Conservation (phyloP, 2,888 invertebrate species). For the Agrochola lychnidis region DNA sequence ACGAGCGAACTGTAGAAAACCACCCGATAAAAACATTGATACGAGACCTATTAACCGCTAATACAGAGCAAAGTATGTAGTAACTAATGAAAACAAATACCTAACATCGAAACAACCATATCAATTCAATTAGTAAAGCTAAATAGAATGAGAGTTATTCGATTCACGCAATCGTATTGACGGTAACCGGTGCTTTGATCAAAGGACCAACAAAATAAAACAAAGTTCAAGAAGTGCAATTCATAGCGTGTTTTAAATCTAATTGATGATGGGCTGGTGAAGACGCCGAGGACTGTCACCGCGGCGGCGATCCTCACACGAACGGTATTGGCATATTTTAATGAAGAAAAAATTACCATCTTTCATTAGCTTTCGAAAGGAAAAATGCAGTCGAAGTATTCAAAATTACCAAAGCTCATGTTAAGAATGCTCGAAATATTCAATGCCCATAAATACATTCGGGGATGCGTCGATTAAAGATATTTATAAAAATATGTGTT, state of each 20-base stretch:
- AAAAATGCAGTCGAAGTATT: conserved; percentile 69
- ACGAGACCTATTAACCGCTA: conserved; percentile 58
- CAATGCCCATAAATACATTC: conserved; percentile 52
- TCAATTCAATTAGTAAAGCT: conserved; percentile 80
- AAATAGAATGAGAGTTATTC: conserved; percentile 79
- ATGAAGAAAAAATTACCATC: conserved; percentile 52
- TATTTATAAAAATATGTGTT: conserved; percentile 51
- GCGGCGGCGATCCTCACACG: conserved; percentile 76
- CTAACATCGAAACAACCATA: conserved; percentile 75
- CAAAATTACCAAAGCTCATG: conserved; percentile 72
- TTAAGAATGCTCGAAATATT: conserved; percentile 61
- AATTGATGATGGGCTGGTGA: conserved; percentile 74
- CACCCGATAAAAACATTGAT: conserved; percentile 50
- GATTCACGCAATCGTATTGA: conserved; percentile 73
- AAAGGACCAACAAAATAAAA: conserved; percentile 69
- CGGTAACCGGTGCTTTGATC: conserved; percentile 75
- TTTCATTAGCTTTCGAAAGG: conserved; percentile 66
- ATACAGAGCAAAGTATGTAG: conserved; percentile 63
- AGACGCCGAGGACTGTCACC: conserved; percentile 70
- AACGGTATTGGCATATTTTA: conserved; percentile 69
- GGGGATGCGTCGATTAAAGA: conserved; percentile 34
- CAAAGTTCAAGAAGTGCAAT: conserved; percentile 72
- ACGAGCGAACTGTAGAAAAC: conserved; percentile 46
- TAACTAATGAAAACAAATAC: conserved; percentile 81
- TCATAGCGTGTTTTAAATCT: conserved; percentile 74